Percentiles rank a stretch among this genome's conserved stretches.
These are phyloP conservation scores for Pemphigus obesinymphae DNA, from an alignment of 1,140 invertebrate species.

Conservation along the genomic window DNA sequence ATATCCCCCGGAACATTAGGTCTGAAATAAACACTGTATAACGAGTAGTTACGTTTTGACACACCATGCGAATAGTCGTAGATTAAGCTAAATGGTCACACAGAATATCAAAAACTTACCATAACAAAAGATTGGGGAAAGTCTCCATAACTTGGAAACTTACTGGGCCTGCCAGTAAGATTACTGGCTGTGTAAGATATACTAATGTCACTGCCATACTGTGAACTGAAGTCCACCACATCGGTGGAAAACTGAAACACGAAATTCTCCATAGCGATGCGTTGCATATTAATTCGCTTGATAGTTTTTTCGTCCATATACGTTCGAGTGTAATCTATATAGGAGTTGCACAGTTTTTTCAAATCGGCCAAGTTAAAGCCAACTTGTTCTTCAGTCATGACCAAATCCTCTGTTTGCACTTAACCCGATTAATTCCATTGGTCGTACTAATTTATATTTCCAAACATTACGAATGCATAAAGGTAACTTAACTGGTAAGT, in stretches of 20 bases:
- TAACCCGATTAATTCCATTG: neutral
- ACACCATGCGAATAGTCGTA: too few species aligned
- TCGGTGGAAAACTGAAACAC: slow-evolving; percentile 59
- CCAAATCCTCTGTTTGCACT: neutral
- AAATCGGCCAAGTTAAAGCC: neutral
- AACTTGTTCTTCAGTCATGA: slow-evolving; percentile 7
- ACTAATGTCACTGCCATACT: slow-evolving; percentile 81
- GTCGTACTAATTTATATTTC: neutral
- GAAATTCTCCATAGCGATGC: neutral
- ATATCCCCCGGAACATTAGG: too few species aligned
- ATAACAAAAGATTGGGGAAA: slow-evolving; percentile 84
- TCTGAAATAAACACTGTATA: too few species aligned
- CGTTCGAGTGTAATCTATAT: slow-evolving; percentile 12
- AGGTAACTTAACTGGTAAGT: neutral
- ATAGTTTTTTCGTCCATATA: neutral
- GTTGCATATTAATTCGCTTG: neutral
- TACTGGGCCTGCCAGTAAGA: slow-evolving; percentile 72
- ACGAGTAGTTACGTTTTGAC: too few species aligned
- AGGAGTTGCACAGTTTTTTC: neutral
- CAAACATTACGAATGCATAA: neutral
- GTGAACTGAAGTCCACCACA: slow-evolving; percentile 79
- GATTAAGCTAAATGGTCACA: too few species aligned
- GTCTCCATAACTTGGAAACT: slow-evolving; percentile 84
- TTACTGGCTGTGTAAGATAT: slow-evolving; percentile 84
- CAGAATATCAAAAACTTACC: slow-evolving; percentile 55